Evolutionary conservation across 2,888 invertebrate species (phyloP).

Genomic region (Odontocolon sp.): DNA sequence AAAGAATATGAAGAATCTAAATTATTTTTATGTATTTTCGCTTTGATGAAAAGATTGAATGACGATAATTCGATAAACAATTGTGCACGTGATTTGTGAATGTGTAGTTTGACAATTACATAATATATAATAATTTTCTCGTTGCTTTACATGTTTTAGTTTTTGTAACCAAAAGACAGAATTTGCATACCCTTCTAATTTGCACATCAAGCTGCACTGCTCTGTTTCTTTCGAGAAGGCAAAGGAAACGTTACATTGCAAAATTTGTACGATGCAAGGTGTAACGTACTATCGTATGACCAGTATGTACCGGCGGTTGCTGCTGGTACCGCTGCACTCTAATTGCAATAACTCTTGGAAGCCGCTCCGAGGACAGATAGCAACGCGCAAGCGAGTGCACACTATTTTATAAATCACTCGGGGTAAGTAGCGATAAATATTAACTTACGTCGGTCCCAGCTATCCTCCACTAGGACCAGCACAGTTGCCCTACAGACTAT

Average conservation of each 20-base stretch:
- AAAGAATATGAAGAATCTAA: background rate
- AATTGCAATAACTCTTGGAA: constrained; percentile 65
- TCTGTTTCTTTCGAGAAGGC: background rate
- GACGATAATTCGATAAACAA: too few species aligned
- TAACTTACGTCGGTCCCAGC: constrained; percentile 58
- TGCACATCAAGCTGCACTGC: constrained; percentile 9
- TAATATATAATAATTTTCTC: background rate
- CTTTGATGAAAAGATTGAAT: too few species aligned
- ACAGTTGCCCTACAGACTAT: too few species aligned
- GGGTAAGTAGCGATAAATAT: constrained; percentile 63
- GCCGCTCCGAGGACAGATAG: constrained; percentile 54
- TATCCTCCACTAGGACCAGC: background rate
- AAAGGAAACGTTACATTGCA: constrained; percentile 1
- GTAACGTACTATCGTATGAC: constrained; percentile 18
- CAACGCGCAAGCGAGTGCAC: constrained; percentile 6
- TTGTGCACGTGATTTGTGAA: too few species aligned
- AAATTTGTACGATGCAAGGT: constrained; percentile 35
- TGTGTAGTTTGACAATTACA: background rate
- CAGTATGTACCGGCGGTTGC: constrained; percentile 23
- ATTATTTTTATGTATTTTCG: too few species aligned
- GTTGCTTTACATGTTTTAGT: background rate
- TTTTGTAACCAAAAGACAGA: background rate
- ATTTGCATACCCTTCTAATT: constrained; percentile 4
- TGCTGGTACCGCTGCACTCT: constrained; percentile 54
- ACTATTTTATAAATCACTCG: constrained; percentile 61